A percentile compares a stretch with the other conserved stretches of the same genome.
Conservation (phyloP, 2,797 vertebrate genomes). For the Helarctos malayanus region DNA sequence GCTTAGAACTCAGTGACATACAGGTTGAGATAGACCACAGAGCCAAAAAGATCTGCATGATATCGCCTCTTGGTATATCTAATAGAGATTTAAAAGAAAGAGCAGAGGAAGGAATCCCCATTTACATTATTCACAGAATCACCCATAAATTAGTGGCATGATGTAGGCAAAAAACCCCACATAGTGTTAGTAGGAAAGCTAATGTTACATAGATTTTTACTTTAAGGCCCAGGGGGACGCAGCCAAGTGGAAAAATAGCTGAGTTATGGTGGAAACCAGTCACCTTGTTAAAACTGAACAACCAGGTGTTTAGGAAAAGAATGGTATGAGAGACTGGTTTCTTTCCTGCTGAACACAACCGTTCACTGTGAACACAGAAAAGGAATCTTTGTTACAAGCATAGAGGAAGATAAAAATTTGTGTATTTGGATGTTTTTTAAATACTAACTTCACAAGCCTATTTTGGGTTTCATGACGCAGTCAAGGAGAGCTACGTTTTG, state of each 20-base stretch:
- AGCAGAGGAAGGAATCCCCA: not conserved
- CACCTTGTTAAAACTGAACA: slow-evolving; percentile 76
- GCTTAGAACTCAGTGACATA: not conserved
- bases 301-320: slow-evolving; percentile 85
- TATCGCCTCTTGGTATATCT: not conserved
- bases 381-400: slow-evolving; percentile 63
- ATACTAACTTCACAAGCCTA: not conserved
- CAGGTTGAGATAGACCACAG: not conserved
- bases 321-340: slow-evolving; percentile 81
- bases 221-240: slow-evolving; percentile 56
- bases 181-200: slow-evolving; percentile 30
- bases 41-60: not conserved
- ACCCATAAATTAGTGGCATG: not conserved
- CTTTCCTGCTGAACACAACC: slow-evolving; percentile 49
- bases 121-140: slow-evolving; percentile 24
- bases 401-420: slow-evolving; percentile 61
- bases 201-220: slow-evolving; percentile 65
- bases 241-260: slow-evolving; percentile 79
- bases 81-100: not conserved
- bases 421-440: slow-evolving; percentile 49
- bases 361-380: slow-evolving; percentile 51
- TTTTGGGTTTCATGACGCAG: not conserved
- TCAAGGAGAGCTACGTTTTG: not conserved
- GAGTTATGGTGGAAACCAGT: slow-evolving; percentile 84
- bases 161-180: not conserved